Evolutionary conservation across 2,888 invertebrate species (phyloP), one percentile per base, ranked within the genome.

Genomic region (Ochropleura leucogaster): DNA sequence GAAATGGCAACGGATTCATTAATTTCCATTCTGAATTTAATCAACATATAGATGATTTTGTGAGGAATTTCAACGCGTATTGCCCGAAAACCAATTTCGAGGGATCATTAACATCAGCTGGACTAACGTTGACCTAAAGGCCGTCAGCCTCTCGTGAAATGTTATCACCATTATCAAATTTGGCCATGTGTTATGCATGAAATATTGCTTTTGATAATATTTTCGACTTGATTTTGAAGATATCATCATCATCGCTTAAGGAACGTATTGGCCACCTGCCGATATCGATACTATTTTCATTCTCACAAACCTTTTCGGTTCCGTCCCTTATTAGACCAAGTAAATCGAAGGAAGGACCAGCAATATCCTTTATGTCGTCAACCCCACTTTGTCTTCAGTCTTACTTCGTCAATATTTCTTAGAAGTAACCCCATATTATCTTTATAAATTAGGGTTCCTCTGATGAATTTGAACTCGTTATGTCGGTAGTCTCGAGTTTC

Each of bases 401-500:
- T 47, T 60, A 53, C 42, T 70, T 57, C 71, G 64, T 57, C 65
- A 30, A 77, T 73, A 75, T 81, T 69, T 74, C 77, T 69, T 72
- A 68, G 66, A 68, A 82, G 78, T 44, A 72, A 73, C 72, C 79
- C 80, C 79, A 82, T 77, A 65, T 77, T 59, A 84, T 82, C 72
- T 64, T 72, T 82, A 68, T 74, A 79, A 80, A 77, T 76, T 81
- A 72, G 81, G 85, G 79, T 88, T 74, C 74, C 74, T 74, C 80
- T 72, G 72, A 77, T 84, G 80, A 82, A 86, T 86, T 87, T 78
- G 65, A 75, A 74, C 74, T 78, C 72, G 57, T 87, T 82, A 83
- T 76, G 75, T 81, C 85, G 68, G 70, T 72, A 67, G 74, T 80
- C 70, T 85, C 81, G 46, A 57, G 77, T 86, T 83, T 84, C 77